These are phyloP conservation scores for Drosophila yakuba DNA, from an alignment of 1,140 invertebrate genomes.

Conservation along the genomic window DNA sequence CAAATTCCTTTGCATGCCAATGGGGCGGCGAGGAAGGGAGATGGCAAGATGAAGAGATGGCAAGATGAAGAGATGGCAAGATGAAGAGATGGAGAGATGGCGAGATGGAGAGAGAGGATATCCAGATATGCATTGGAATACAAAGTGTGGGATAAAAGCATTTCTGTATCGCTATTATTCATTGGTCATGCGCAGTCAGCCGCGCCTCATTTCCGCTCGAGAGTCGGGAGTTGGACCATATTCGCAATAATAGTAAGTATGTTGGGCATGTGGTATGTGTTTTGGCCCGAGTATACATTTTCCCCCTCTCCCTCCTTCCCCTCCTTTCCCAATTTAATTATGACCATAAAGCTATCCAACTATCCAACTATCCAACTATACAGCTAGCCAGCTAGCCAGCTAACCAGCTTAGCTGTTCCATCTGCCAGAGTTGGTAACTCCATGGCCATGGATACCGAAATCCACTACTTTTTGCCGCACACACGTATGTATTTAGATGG, in stretches of 20 bases:
- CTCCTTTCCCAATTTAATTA: background rate
- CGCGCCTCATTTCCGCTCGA: constrained; percentile 29
- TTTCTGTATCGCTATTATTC: constrained; percentile 72
- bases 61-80: background rate
- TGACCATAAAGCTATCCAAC: background rate
- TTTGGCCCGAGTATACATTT: constrained; percentile 15
- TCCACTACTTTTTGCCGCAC: background rate
- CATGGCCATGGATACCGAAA: background rate
- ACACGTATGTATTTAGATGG: background rate
- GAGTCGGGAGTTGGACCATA: constrained; percentile 19
- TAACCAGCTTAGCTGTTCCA: too few relatives aligned
- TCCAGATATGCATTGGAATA: constrained; percentile 31
- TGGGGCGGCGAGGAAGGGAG: background rate
- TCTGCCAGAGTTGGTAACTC: too few relatives aligned
- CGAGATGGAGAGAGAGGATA: background rate
- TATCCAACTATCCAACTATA: too few relatives aligned
- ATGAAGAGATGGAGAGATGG: too few relatives aligned
- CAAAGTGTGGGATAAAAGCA: constrained; percentile 39
- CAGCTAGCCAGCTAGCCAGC: too few relatives aligned
- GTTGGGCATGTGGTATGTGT: constrained; percentile 16
- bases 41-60: background rate
- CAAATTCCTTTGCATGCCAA: constrained; percentile 13
- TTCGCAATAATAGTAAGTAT: constrained; percentile 46
- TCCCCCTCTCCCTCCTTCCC: background rate
- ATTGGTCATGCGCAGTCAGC: constrained; percentile 69